Evolutionary conservation across 2,113 vertebrate genomes (phyloP), one percentile per base, ranked within the genome.

Genomic region (Piliocolobus tephrosceles): DNA sequence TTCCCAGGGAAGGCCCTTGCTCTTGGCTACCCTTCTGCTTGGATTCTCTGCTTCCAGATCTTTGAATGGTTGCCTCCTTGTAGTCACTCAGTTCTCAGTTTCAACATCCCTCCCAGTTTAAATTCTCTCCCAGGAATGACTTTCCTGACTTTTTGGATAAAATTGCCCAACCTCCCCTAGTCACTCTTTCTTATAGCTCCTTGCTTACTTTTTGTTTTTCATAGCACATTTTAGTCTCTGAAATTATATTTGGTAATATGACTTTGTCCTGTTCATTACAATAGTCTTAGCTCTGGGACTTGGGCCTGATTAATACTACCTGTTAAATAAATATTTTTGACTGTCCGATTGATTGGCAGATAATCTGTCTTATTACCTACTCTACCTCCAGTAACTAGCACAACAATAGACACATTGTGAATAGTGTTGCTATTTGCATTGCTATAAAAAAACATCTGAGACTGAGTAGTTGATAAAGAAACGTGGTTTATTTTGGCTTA

Each of bases 281-380:
- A 1, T 70, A 50, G 91, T 81, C 27, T 96, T 43, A 66, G 13
- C 66, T 96, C 25, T 92, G 87, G 16, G 16, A 66, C 10, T 20
- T 82, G 13, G 87, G 5, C 47, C 72, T 90, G 40, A 61, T 66
- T 83, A 79, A 57, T 16, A 87, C 27, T n/a, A 64, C 20, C 47
- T 78, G 30, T 4, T 83, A 82, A 83, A 90, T 78, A 72, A 82
- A 82, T 95, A 92, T 90, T 81, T 93, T 52, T 64, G n/a, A 88
- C 8, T 40, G 10, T 4, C 11, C 68, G 8, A 75, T 22, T 81
- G 43, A 88, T 50, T 75, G 50, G 8, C 83, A 72, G 25, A 68
- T 7, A 70, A 27, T 87, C 66, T 95, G 30, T 84, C 57, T 93
- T 78, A 2, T 82, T 82, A 90, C 40, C 32, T 17, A 64, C 14